Base-by-base conservation (phyloP, 2,888 invertebrate species). In the Argyra leucocephala region DNA sequence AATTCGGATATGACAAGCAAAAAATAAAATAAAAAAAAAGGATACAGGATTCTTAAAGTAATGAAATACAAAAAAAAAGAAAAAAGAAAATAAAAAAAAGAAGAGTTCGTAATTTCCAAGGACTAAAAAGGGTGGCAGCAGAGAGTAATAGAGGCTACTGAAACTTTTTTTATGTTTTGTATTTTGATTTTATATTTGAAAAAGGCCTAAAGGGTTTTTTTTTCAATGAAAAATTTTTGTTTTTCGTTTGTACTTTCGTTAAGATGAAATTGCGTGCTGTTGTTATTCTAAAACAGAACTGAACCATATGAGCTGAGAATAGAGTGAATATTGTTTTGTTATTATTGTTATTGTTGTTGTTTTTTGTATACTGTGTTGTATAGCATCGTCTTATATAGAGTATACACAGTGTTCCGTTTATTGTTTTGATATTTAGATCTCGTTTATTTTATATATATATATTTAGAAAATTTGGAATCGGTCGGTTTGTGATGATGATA, bases 181-280 rank as follows among this genome's bases (percentile, higher is more conserved):
- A 9, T 37, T 37, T 37, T 37, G 37, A 3, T 48, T 48, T 48
- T 48, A 15, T 48, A 48, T 48, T 48, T n/a, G n/a, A 48, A 48
- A 61, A 61, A 61, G n/a, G 61, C 61, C 61, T 61, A 61, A 61
- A 61, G 61, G 61, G 61, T 61, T 61, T 61, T 61, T 61, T 61
- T 61, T 61, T 31, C 61, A 26, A 61, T 61, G 61, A 61, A 61
- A 61, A 26, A 26, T 9, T 31, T 31, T 57, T 57, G 1, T n/a
- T 57, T 57, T 57, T 57, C 7, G n/a, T n/a, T n/a, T n/a, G n/a
- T n/a, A n/a, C n/a, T n/a, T n/a, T n/a, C n/a, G n/a, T n/a, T 15
- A 48, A 15, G 6, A 48, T 48, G 48, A 58, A 58, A 61, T 61
- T 61, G 61, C 61, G 61, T 61, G 61, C 22, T 22, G 21, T 21